phyloP scores from a whole-genome alignment of 1,140 invertebrate species.

The Drosophila nigrodunni region DNA sequence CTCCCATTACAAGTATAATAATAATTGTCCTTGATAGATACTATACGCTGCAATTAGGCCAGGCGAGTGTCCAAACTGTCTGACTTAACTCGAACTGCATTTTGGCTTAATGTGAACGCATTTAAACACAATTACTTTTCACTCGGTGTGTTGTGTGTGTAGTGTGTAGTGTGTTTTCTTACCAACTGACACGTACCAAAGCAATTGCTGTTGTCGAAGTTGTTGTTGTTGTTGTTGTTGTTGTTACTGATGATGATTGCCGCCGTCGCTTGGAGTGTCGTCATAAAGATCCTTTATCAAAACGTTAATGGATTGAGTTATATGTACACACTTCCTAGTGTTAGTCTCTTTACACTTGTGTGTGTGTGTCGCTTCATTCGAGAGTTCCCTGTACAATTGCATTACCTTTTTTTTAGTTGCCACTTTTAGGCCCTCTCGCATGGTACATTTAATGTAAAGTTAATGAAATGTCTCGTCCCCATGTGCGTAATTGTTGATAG shows the following conservation, averaged over 20 bases:
- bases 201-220: conserved; percentile 61
- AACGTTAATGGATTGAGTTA: conserved; percentile 83
- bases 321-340: conserved; percentile 34
- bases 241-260: conserved; percentile 77
- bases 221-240: conserved; percentile 48
- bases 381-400: conserved; percentile 55
- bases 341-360: background rate
- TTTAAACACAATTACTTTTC: conserved; percentile 83
- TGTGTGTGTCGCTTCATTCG: conserved; percentile 26
- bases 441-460: conserved; percentile 67
- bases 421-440: conserved; percentile 35
- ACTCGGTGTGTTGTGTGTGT: conserved; percentile 35
- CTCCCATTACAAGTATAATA: conserved; percentile 78
- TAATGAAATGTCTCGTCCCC: conserved; percentile 64
- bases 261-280: conserved; percentile 78
- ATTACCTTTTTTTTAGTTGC: conserved; percentile 18
- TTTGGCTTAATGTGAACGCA: conserved; percentile 77
- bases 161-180: conserved; percentile 51
- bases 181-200: conserved; percentile 74
- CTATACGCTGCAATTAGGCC: conserved; percentile 44
- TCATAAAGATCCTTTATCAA: conserved; percentile 85
- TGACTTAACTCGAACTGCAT: conserved; percentile 34
- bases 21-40: conserved; percentile 80
- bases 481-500: conserved; percentile 58
- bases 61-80: conserved; percentile 37